Evolutionary conservation across 23 tunicate species (phyloP), one percentile per base, ranked within the genome.

Genomic region (Oikopleura dioica): DNA sequence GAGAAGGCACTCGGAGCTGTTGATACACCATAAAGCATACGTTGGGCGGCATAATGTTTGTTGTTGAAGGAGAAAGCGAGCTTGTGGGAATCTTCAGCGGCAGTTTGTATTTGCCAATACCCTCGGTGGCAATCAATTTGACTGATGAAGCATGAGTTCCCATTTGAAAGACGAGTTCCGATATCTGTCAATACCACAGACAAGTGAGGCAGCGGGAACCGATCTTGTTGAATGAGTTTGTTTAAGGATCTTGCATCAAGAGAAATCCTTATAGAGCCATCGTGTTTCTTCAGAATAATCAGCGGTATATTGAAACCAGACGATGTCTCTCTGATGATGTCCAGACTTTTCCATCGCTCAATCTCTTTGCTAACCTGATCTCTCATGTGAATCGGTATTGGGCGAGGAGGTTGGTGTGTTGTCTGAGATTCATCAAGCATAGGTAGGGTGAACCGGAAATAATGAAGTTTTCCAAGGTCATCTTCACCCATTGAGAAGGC

Each of bases 181-280:
- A 63, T 63, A 12, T 63, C 26, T 2, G 16, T 63, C 2, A 63
- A 16, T 23, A 31, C 26, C 4, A 12, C 72, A 16, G 26, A 12
- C 33, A 63, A 63, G 33, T 63, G 16, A 63, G 72, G 72, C 4
- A 63, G 72, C 32, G 33, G 72, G 33, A 63, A 63, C 26, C 72
- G 29, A 31, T 63, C 72, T 2, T 12, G 72, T 63, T 63, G 4
- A 2, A 31, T 21, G 16, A 63, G 2, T 63, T 23, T 12, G 33
- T 63, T 63, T 12, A 63, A 28, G 16, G 4, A 12, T 21, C 72
- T 24, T 12, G 72, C 72, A 63, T 63, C 72, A 12, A 63, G 26
- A 16, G 72, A 63, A 23, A 31, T 63, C 26, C 72, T 24, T 23
- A 63, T 63, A 16, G 33, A 12, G 26, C 72, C 72, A 28, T 63